Evolutionary conservation across 2,797 vertebrate species (phyloP), one percentile per base, ranked within the genome.

Genomic region (Huso huso): DNA sequence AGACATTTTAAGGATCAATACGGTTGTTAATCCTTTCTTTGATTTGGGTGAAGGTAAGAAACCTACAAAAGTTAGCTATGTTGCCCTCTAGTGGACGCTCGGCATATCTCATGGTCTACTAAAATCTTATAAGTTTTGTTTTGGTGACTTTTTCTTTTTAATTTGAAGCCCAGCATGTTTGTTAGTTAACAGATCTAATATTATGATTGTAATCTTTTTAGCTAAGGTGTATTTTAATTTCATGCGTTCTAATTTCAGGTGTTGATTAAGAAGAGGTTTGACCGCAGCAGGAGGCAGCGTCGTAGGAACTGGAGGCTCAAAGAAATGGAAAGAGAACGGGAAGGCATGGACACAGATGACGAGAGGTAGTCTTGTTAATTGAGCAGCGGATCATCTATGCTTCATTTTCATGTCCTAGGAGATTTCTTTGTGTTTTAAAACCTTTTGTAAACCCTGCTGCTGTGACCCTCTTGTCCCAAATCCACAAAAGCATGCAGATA

Each of bases 251-350:
- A 10, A 8, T 62, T 58, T 10, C 63, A 98, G 97, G 90, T 98
- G 51, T 78, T 99, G 76, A 96, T 99, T 68, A 99, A 99, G 87
- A 99, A 99, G 86, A 92, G 88, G 74, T 99, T 95, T 0, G 91
- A 99, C 81, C 93, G 93, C 59, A 84, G 55, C 69, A 91, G 71
- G 79, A 89, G 97, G 69, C 91, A 86, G 69, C 94, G 81, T 69
- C 92, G 92, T 77, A 91, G 97, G 74, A 96, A 95, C 86, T 99
- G 97, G 97, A 97, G 92, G 74, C 87, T 99, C 74, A 92, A 92
- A 67, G 94, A 97, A 75, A 88, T 99, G 71, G 75, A 83, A 0
- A 88, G 82, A 79, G 95, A 99, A 49, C 81, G 78, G 58, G 94
- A 96, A 12, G 90, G 79, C 71, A 74, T 75, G 66, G 92, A 93